Evolutionary conservation across 2,113 vertebrate genomes (phyloP), one percentile per base, ranked within the genome.

Genomic region (Chlamydotis undulata): DNA sequence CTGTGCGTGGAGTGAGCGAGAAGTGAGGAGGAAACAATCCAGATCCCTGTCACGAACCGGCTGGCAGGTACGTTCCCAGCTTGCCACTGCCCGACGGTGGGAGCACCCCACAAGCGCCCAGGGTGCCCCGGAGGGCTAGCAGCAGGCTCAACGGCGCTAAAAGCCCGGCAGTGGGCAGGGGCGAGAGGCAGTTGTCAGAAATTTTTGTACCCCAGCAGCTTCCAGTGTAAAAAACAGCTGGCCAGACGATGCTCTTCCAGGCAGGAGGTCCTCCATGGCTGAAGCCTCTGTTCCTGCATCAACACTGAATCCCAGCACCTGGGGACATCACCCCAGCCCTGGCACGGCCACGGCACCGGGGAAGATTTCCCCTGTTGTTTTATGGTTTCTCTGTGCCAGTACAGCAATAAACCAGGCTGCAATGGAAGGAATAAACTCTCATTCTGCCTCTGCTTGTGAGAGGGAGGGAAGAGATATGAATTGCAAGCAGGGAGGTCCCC

Each of bases 81-180:
- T 59, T 25, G 31, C 56, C 4, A 23, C 93, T 87, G 85, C 80
- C 4, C 26, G 71, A 49, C 0, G 0, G 33, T 4, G 1, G 60
- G 69, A 75, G 74, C 56, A 31, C 41, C 67, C 71, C 68, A 4
- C 0, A 2, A 82, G 53, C 21, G 61, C 41, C 77, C 4, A 2
- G 37, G 37, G 75, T 83, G 41, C 55, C 57, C 37, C 4, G 3
- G 50, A 73, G 57, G 73, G 60, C 79, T 57, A 60, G 74, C 61
- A 69, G 59, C n/a, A 31, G 3, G 22, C 1, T 0, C 2, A 19
- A 43, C 0, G 0, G 69, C 2, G 3, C 69, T 74, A 50, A 47
- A 65, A 86, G 78, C 35, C 25, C 2, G 16, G 23, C 45, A 76
- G 35, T 6, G 0, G 56, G 50, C 39, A 65, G 49, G 7, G 21